Evolutionary conservation across 2,888 invertebrate genomes (phyloP).

Genomic region (Lepetodrilus schrolli): DNA sequence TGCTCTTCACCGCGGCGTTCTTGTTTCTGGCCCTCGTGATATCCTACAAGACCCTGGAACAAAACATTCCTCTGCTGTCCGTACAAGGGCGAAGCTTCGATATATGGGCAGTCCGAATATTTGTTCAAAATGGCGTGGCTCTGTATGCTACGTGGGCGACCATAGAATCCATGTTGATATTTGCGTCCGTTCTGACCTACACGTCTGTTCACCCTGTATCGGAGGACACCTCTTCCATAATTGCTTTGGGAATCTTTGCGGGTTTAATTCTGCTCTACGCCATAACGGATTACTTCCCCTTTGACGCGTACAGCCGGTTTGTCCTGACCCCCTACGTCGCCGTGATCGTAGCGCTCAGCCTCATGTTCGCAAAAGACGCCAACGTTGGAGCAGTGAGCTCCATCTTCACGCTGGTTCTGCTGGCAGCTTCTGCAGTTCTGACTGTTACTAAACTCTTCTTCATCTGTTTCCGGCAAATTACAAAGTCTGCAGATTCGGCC

Average conservation of each 20-base stretch:
- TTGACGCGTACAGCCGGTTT: slow-evolving; percentile 54
- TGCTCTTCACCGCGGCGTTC: slow-evolving; percentile 38
- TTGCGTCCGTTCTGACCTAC: slow-evolving; percentile 53
- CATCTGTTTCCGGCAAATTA: slow-evolving; percentile 4
- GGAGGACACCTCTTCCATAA: slow-evolving; percentile 37
- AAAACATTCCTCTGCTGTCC: slow-evolving; percentile 40
- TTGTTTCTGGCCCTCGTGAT: slow-evolving; percentile 50
- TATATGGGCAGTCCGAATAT: slow-evolving; percentile 54
- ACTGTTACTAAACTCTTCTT: slow-evolving; percentile 40
- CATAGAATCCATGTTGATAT: slow-evolving; percentile 54
- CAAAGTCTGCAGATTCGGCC: neutral
- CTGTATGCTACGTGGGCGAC: slow-evolving; percentile 59
- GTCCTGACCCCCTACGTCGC: slow-evolving; percentile 55
- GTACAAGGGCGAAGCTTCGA: slow-evolving; percentile 39
- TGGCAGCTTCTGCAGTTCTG: slow-evolving; percentile 35
- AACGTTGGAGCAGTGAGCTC: slow-evolving; percentile 36
- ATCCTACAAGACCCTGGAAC: slow-evolving; percentile 45
- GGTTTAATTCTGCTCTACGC: slow-evolving; percentile 51
- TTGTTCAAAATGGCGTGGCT: slow-evolving; percentile 58
- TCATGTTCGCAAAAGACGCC: slow-evolving; percentile 45
- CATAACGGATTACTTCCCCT: slow-evolving; percentile 51
- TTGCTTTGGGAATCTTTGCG: slow-evolving; percentile 49
- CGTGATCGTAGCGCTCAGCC: slow-evolving; percentile 48
- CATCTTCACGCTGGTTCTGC: slow-evolving; percentile 41
- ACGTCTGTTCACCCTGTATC: slow-evolving; percentile 25